Evolutionary conservation across 1,140 invertebrate species (phyloP), one percentile per base, ranked within the genome.

Genomic region (Caenorhabditis briggsae): DNA sequence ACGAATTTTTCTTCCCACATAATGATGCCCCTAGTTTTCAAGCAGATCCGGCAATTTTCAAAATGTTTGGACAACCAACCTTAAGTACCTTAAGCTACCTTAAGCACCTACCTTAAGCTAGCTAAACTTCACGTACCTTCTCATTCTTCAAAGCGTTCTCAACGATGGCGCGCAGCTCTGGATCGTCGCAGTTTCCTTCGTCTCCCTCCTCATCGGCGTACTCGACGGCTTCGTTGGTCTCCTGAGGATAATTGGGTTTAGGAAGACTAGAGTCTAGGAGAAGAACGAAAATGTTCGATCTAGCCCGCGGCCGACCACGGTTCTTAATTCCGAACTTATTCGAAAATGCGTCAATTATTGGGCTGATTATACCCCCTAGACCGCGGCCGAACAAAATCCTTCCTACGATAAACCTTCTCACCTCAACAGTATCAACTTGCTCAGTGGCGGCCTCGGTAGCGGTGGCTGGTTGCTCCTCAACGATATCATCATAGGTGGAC

Each of bases 151-250:
- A 78, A 25, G 88, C 50, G 53, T 56, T 74, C 84, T 85, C 88
- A 61, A 89, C 88, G 55, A 89, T 89, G 61, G 84, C 56, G 14
- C 74, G 50, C 23, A 89, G 88, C 46, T 89, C 88, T 41, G 87
- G 84, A 70, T 89, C 88, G 48, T 89, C 87, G 85, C 88, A 89
- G 88, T 86, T 89, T 61, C 82, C 82, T 58, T 88, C 86, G 23
- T 84, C 83, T 84, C 82, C 65, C 23, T 59, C 85, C 48, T 88
- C 87, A 25, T 88, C 88, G 59, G 59, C 59, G 59, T 88, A 74
- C 46, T 78, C 82, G 82, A 83, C 82, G 23, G 82, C 82, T 58
- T 83, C 82, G 55, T 83, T 78, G 43, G 70, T 78, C 70, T 78
- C 70, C 70, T 78, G 70, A 23, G 50, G 50, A 20, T n/a, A 78